Conservation (phyloP, 2,888 invertebrate genomes). For the Dolomedes plantarius region DNA sequence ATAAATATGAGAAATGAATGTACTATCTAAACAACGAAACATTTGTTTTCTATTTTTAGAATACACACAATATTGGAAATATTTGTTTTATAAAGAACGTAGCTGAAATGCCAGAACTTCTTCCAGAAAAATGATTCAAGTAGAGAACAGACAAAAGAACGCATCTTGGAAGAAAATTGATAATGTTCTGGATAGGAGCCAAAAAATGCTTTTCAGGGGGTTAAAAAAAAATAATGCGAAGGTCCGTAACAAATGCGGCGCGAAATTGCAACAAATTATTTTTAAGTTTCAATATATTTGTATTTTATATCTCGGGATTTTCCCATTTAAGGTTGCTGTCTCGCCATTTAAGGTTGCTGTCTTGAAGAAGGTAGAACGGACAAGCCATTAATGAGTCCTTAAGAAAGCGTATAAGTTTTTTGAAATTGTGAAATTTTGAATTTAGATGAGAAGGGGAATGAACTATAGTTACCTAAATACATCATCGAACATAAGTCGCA, state of each 20-base stretch:
- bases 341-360: background rate
- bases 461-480: no score
- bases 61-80: background rate
- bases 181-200: conserved; percentile 19
- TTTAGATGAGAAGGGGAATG: no score
- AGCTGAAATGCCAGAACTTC: conserved; percentile 21
- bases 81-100: conserved; percentile 12
- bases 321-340: conserved; percentile 19
- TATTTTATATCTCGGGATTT: background rate
- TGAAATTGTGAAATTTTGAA: no score
- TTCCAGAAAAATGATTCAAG: background rate
- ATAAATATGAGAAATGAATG: no score
- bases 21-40: no score
- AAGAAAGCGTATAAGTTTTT: background rate
- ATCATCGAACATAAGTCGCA: no score
- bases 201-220: background rate
- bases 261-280: conserved; percentile 21
- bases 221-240: background rate
- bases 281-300: background rate
- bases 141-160: conserved; percentile 8
- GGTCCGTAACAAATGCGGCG: background rate
- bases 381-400: background rate
- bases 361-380: background rate
- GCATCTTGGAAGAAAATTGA: conserved; percentile 12
- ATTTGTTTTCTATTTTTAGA: background rate